phyloP scores from a whole-genome alignment of 2,888 invertebrate species.

The Lochmaea capreae region DNA sequence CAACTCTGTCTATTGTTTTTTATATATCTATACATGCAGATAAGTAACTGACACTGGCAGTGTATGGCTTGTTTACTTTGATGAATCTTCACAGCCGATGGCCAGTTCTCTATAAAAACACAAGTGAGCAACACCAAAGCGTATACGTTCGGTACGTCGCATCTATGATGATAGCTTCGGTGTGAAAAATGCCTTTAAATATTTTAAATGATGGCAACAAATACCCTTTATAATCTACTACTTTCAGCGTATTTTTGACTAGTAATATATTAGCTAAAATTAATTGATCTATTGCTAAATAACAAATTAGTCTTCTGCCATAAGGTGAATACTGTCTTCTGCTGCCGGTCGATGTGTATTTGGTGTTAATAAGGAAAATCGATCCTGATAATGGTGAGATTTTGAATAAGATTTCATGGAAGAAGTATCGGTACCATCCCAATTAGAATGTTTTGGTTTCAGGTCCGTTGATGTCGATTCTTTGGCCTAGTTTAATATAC shows the following conservation, averaged over 20 bases:
- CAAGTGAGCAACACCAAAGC: too few species aligned
- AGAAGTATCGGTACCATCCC: constrained; percentile 60
- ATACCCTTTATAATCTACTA: background rate
- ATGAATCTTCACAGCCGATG: too few species aligned
- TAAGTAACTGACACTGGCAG: too few species aligned
- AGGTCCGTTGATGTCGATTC: constrained; percentile 55
- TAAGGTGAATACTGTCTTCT: constrained; percentile 69
- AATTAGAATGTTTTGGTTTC: constrained; percentile 61
- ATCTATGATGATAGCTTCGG: too few species aligned
- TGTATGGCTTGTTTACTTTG: too few species aligned
- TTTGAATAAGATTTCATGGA: constrained; percentile 57
- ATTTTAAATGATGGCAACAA: background rate
- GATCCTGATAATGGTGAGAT: constrained; percentile 64
- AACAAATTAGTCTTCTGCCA: constrained; percentile 62
- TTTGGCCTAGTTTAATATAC: constrained; percentile 50
- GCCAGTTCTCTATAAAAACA: too few species aligned
- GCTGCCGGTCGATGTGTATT: constrained; percentile 68
- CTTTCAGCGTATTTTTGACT: background rate
- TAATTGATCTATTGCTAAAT: constrained; percentile 9
- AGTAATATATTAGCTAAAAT: constrained; percentile 17
- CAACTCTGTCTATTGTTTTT: too few species aligned
- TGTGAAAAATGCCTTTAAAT: background rate
- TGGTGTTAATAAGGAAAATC: constrained; percentile 69
- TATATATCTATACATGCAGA: too few species aligned
- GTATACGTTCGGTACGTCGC: too few species aligned